A percentile compares a stretch with the other conserved stretches of the same genome.
Evolutionary conservation across 2,797 vertebrate genomes (phyloP).

Genomic region (Hapalemur alaotrensis): DNA sequence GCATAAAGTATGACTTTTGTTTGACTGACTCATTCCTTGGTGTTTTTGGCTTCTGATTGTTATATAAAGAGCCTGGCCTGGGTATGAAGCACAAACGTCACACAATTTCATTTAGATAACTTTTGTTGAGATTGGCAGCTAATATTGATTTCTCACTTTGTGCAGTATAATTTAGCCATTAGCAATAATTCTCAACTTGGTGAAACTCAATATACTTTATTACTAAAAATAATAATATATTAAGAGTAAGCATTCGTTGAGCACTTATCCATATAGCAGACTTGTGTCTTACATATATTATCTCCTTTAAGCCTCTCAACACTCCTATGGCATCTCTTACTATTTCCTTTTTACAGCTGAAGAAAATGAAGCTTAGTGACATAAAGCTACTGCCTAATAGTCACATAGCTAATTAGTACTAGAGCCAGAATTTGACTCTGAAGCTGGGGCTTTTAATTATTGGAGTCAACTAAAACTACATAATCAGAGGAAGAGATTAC

Average conservation of each 20-base stretch:
- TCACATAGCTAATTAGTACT: background rate
- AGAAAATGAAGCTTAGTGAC: background rate
- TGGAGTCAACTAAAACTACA: background rate
- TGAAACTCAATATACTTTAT: background rate
- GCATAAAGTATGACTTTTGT: background rate
- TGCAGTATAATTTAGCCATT: background rate
- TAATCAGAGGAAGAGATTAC: constrained; percentile 22
- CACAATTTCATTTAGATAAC: background rate
- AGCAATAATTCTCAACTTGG: background rate
- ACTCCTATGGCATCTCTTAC: background rate
- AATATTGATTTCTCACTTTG: background rate
- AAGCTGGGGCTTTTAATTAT: background rate
- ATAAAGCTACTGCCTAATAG: background rate
- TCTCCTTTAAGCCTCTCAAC: background rate
- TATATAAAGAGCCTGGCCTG: background rate
- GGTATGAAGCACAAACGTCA: background rate
- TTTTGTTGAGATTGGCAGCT: background rate
- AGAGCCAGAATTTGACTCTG: background rate
- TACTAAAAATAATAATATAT: background rate
- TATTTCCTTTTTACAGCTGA: background rate
- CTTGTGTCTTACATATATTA: background rate
- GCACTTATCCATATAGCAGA: background rate
- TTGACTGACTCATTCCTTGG: background rate
- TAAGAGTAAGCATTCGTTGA: background rate
- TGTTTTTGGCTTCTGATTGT: background rate